Base-by-base conservation (phyloP, 2,113 vertebrate genomes). In the Marmota flaviventris region DNA sequence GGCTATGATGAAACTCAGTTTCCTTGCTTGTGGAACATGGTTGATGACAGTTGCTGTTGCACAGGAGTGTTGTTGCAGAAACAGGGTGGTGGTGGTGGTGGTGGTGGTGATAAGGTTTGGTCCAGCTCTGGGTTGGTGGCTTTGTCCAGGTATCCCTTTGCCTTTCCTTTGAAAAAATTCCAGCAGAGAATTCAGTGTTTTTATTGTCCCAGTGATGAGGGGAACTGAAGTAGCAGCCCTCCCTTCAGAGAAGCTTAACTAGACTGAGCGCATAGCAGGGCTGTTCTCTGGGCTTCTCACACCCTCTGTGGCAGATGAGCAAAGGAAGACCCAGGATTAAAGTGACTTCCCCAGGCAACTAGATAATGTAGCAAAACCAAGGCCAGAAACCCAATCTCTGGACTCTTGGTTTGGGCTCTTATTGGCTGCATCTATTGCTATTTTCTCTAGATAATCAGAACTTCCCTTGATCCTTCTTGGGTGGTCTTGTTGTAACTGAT, bases 251-350 rank as follows among this genome's bases (percentile, higher is more conserved):
- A 56, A 39, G 3, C 8, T n/a, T n/a, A 14, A n/a, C 17, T 14
- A 17, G 29, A 34, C 2, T 12, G 51, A 45, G 27, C 0, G 0
- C 5, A 53, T 2, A 42, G 69, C 3, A 27, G 39, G 53, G 39
- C 34, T 37, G 4, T 48, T 48, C 16, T 32, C 51, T 13, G 29
- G 20, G 51, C 48, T 37, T 24, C 53, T 12, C 17, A 0, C 1
- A 11, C 0, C 77, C 10, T 20, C 34, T 12, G 29, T 58, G 58
- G n/a, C 93, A n/a, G 79, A 29, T 1, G 5, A 95, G 73, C 17
- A 42, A 82, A 48, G 61, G 37, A 58, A 87, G 65, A 72, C 27
- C 7, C 14, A 10, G 24, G 39, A 58, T 51, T 39, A 76, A 51
- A 75, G 73, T 39, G 87, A 27, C 56, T 81, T 81, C 34, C 81